Evolutionary conservation across 2,888 invertebrate genomes (phyloP).

Genomic region (Biston stratarius): DNA sequence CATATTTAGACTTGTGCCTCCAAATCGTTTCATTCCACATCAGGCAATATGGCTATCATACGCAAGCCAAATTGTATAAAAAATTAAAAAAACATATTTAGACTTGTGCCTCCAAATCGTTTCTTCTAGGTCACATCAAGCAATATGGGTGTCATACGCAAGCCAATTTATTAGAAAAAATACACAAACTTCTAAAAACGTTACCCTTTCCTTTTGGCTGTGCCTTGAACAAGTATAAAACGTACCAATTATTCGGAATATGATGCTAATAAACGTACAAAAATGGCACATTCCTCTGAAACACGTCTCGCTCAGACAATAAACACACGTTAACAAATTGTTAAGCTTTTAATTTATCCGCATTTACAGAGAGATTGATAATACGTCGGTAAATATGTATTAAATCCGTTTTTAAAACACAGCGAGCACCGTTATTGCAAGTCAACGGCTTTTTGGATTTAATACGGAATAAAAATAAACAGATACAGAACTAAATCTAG

Average conservation of each 20-base stretch:
- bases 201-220: too few species aligned
- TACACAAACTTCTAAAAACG: not conserved
- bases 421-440: conserved; percentile 26
- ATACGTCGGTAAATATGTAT: conserved; percentile 7
- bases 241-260: too few species aligned
- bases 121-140: too few species aligned
- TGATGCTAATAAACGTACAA: not conserved
- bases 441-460: conserved; percentile 27
- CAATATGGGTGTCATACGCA: too few species aligned
- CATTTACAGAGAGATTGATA: conserved; percentile 8
- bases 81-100: too few species aligned
- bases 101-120: too few species aligned
- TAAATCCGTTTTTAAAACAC: conserved; percentile 26
- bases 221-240: too few species aligned
- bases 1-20: too few species aligned
- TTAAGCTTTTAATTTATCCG: not conserved
- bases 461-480: not conserved
- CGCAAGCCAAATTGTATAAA: too few species aligned
- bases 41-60: too few species aligned
- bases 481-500: not conserved
- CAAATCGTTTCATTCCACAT: too few species aligned
- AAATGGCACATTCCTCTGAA: not conserved
- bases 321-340: not conserved
- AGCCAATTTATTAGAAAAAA: not conserved
- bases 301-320: too few species aligned